Evolutionary conservation across 2,113 vertebrate genomes (phyloP).

Genomic region (Seriola rivoliana): DNA sequence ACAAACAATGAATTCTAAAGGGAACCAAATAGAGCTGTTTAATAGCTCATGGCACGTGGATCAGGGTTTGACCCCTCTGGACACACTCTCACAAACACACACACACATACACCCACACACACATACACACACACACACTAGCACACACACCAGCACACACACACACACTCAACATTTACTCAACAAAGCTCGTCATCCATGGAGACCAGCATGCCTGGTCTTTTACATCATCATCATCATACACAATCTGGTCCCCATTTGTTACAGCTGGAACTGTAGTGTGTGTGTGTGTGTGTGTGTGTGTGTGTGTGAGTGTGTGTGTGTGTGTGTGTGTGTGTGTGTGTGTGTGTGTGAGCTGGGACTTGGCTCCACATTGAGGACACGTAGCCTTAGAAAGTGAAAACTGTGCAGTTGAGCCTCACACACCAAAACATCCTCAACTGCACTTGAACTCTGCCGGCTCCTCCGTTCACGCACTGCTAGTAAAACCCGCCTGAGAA

Average conservation of each 20-base stretch:
- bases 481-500: slow-evolving; percentile 28
- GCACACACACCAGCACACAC: background rate
- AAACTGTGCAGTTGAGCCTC: slow-evolving; percentile 47
- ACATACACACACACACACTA: background rate
- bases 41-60: slow-evolving; percentile 55
- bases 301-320: slow-evolving; percentile 11
- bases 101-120: slow-evolving; percentile 21
- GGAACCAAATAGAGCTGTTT: slow-evolving; percentile 46
- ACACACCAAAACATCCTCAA: slow-evolving; percentile 62
- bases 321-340: slow-evolving; percentile 35
- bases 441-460: slow-evolving; percentile 45
- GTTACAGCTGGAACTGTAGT: slow-evolving; percentile 72
- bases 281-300: slow-evolving; percentile 39
- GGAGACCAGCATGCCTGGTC: slow-evolving; percentile 80
- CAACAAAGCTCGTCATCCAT: slow-evolving; percentile 76
- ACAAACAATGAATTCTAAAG: slow-evolving; percentile 32
- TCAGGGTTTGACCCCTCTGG: slow-evolving; percentile 41
- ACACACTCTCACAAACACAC: slow-evolving; percentile 32
- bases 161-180: slow-evolving; percentile 70
- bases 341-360: slow-evolving; percentile 19
- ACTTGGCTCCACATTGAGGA: slow-evolving; percentile 49
- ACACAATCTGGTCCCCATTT: slow-evolving; percentile 82
- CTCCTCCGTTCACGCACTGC: slow-evolving; percentile 22
- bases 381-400: slow-evolving; percentile 62
- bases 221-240: slow-evolving; percentile 78